Percentiles rank a stretch among this genome's conserved stretches.
These are phyloP conservation scores for Rhizomys pruinosus DNA, from an alignment of 2,113 vertebrate species.

Conservation along the genomic window DNA sequence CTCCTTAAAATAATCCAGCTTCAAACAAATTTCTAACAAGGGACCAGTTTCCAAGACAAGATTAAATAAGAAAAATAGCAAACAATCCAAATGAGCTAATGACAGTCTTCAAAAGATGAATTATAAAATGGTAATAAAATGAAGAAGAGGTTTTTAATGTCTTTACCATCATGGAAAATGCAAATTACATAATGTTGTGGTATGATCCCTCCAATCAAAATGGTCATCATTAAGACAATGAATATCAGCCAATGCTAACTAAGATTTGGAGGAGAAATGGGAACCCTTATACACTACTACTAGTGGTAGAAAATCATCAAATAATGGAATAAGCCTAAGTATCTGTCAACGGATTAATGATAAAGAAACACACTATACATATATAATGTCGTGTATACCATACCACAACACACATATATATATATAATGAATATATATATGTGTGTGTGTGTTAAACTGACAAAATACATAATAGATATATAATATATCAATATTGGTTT, in stretches of 20 bases:
- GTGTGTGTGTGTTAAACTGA: too few species aligned
- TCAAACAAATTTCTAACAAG: background rate
- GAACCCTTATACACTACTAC: background rate
- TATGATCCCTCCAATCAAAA: background rate
- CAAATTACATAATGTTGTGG: background rate
- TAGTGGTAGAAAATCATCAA: background rate
- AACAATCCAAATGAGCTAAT: background rate
- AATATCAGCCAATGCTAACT: background rate
- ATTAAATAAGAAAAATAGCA: constrained; percentile 11
- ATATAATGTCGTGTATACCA: too few species aligned
- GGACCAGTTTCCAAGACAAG: background rate
- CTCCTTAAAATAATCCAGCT: background rate
- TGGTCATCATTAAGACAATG: background rate
- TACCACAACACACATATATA: too few species aligned
- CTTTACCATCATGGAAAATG: background rate
- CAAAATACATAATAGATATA: too few species aligned
- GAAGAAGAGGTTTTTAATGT: background rate
- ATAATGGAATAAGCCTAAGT: background rate
- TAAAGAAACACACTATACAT: too few species aligned
- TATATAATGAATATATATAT: background rate
- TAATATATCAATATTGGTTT: background rate
- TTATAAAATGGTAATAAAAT: background rate
- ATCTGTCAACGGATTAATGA: background rate
- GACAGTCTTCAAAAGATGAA: background rate
- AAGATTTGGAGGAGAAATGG: background rate